Evolutionary conservation across 1,140 invertebrate genomes (phyloP), one percentile per base, ranked within the genome.

Genomic region (Anadara kagoshimensis): DNA sequence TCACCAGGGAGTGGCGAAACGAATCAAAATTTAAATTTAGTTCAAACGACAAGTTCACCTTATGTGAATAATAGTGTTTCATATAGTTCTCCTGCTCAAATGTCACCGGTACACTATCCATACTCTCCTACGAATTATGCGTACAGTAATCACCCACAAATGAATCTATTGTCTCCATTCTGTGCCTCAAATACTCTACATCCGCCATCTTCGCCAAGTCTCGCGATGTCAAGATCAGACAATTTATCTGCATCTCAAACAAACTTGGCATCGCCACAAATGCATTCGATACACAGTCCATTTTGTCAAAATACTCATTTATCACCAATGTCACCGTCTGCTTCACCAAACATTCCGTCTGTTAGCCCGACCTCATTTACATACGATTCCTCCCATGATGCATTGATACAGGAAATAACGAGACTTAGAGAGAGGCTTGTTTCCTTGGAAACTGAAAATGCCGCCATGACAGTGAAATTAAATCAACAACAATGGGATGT

Each of bases 401-500:
- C 93, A 0, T 91, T 98, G 18, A 92, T 97, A 80, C 94, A 94
- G 54, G 97, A 98, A 90, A 97, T 98, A 78, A 96, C 95, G 83
- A 91, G 96, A 49, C 91, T 99, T 18, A 92, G 96, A 18, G 96
- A 98, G 87, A 92, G 96, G 16, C 91, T 98, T 14, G 93, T 95
- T 67, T 94, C 94, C 0, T 91, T 99, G 49, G 97, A 98, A 88
- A 93, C 95, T 0, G 97, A 98, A 86, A 99, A 99, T 87, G 94
- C 96, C 11, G 92, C 95, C 4, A 94, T 98, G 92, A 96, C 94
- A 77, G 92, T 94, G 0, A 98, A 98, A 84, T 91, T 98, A 5
- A 96, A 93, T 86, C 96, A 98, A 83, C 96, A 98, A 82, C 96
- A 98, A 85, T 97, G 96, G 95, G 96, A 98, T 86, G 93, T 98